Base-by-base conservation (phyloP, 2,113 vertebrate species). In the Proterorhinus semilunaris region DNA sequence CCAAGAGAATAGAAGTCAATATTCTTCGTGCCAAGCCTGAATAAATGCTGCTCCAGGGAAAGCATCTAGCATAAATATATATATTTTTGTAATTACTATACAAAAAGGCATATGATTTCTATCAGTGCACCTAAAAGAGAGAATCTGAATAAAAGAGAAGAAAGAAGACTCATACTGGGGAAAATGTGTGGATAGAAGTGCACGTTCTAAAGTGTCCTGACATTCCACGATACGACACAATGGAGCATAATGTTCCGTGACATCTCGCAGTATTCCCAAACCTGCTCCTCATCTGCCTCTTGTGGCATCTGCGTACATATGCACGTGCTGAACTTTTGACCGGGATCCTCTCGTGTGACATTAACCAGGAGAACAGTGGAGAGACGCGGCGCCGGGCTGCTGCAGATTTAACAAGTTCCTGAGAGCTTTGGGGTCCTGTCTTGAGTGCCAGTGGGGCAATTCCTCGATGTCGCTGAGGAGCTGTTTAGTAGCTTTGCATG, bases 341-440 rank as follows among this genome's bases (percentile, higher is more conserved):
- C 95, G 96, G 91, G 91, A 91, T 90, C 88, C 95, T 90, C 91
- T 92, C 92, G 93, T 94, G 94, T 89, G 95, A 94, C 93, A 95
- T 96, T 95, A 95, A 92, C 93, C 75, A 66, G 74, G 72, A 80
- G 68, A 84, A 68, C 16, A 6, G 47, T 47, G 12, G 67, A 61
- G 46, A 91, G 86, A 61, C 16, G 58, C 87, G 87, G 83, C 42
- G 91, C 90, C 55, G 91, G 93, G 92, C 92, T 83, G 89, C 90
- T 87, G 93, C 84, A 88, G 87, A 94, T 95, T 87, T 98, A 98
- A 98, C 95, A 98, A 97, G 96, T 96, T 96, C 95, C 96, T 95
- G 86, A 88, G 96, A 96, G 95, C 94, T 95, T 96, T 95, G 84
- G 87, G 17, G 89, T 79, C 90, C 86, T 68, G 86, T 94, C 93